These are phyloP conservation scores for Ochropleura plecta DNA, from an alignment of 2,888 invertebrate species.

Conservation along the genomic window DNA sequence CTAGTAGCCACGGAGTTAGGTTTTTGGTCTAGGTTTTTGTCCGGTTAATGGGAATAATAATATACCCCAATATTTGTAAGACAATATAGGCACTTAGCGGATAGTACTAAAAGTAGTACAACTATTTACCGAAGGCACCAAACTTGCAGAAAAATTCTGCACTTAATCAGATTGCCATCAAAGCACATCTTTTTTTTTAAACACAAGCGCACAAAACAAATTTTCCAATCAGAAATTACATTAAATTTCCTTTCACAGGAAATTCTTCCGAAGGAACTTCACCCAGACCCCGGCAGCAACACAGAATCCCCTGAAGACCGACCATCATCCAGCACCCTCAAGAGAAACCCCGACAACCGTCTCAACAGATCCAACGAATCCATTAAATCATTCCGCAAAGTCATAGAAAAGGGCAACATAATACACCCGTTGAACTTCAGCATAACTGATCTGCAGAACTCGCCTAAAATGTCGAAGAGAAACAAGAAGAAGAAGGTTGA, in stretches of 20 bases:
- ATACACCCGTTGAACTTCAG: constrained; percentile 89
- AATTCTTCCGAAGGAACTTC: constrained; percentile 86
- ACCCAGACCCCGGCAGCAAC: constrained; percentile 92
- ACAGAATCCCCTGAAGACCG: constrained; percentile 92
- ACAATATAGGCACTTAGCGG: neutral
- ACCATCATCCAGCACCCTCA: constrained; percentile 85
- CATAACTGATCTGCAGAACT: constrained; percentile 85
- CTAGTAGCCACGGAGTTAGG: too few relatives aligned
- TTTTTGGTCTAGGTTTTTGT: too few relatives aligned
- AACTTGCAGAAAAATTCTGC: neutral
- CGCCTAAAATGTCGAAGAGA: constrained; percentile 81
- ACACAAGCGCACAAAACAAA: too few relatives aligned
- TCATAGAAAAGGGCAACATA: constrained; percentile 83
- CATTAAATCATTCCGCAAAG: constrained; percentile 80
- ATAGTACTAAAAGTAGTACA: neutral
- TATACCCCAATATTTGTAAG: neutral
- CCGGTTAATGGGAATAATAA: neutral
- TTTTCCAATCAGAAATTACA: neutral
- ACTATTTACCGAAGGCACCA: neutral
- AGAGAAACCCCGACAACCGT: constrained; percentile 77
- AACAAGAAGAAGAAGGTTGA: constrained; percentile 81
- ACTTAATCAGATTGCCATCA: neutral
- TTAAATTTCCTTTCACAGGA: constrained; percentile 76
- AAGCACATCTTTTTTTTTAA: too few relatives aligned
- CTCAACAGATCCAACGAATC: constrained; percentile 82